Conservation (phyloP, 1,140 invertebrate species). For the Procambarus clarkii region DNA sequence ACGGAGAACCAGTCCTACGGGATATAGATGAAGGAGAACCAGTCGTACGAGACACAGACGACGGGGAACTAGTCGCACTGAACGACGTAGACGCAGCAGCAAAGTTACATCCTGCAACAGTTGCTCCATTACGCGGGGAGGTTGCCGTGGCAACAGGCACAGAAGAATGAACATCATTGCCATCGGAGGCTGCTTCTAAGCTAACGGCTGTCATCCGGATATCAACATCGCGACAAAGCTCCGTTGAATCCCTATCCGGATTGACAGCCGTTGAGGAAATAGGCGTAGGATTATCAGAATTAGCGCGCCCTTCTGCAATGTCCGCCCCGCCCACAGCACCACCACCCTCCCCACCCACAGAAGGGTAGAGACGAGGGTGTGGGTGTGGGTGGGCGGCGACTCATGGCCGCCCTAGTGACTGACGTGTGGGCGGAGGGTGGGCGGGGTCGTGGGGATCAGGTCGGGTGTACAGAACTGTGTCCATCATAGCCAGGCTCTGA, state of each 20-base stretch:
- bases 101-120: background rate
- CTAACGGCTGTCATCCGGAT: background rate
- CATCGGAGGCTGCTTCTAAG: no score
- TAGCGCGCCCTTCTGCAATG: background rate
- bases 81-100: background rate
- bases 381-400: background rate
- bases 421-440: background rate
- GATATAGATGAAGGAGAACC: no score
- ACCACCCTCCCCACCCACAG: background rate
- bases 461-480: constrained; percentile 79
- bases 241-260: background rate
- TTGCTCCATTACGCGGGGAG: background rate
- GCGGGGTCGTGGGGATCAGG: background rate
- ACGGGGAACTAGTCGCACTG: background rate
- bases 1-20: no score
- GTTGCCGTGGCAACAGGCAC: background rate
- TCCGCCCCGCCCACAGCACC: no score
- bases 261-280: background rate
- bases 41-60: no score
- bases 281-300: background rate
- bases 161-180: background rate
- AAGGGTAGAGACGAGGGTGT: background rate
- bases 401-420: constrained; percentile 35
- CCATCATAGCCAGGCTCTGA: constrained; percentile 84
- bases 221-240: background rate